Percentiles rank a stretch among this genome's conserved stretches.
Conservation (phyloP, 2,797 vertebrate species). For the Dendrocincla tyrannina region DNA sequence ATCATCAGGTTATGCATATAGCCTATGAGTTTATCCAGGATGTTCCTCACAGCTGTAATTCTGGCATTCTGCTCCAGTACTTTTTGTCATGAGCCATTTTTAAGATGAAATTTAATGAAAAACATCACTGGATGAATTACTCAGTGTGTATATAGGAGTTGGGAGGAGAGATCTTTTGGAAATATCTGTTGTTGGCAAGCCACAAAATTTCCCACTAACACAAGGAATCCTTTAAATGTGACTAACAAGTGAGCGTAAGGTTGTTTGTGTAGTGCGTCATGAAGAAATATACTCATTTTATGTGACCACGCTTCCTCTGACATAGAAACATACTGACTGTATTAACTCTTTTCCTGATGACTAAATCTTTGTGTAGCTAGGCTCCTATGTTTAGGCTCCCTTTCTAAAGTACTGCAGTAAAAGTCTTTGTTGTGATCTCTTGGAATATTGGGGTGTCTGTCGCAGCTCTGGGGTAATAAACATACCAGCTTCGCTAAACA, state of each 20-base stretch:
- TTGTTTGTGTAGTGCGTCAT: background rate
- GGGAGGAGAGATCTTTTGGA: constrained; percentile 19
- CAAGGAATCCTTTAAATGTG: constrained; percentile 13
- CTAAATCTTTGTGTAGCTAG: background rate
- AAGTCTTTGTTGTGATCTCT: background rate
- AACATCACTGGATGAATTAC: constrained; percentile 23
- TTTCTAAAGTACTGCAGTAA: background rate
- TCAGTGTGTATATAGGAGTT: background rate
- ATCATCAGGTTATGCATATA: background rate
- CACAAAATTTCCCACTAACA: background rate
- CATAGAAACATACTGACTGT: background rate
- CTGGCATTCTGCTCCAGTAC: background rate
- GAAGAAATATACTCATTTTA: background rate
- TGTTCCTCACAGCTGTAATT: background rate
- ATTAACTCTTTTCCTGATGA: background rate
- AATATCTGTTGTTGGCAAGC: constrained; percentile 30
- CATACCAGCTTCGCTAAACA: background rate
- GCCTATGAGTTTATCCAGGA: background rate
- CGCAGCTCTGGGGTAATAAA: background rate
- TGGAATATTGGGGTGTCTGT: background rate
- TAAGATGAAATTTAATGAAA: constrained; percentile 55
- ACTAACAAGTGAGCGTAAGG: constrained; percentile 40
- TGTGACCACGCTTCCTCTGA: background rate
- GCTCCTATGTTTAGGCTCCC: background rate
- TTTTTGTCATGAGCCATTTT: constrained; percentile 18